Evolutionary conservation across 2,888 invertebrate species (phyloP), one percentile per base, ranked within the genome.

Genomic region (Caenorhabditis uteleia): DNA sequence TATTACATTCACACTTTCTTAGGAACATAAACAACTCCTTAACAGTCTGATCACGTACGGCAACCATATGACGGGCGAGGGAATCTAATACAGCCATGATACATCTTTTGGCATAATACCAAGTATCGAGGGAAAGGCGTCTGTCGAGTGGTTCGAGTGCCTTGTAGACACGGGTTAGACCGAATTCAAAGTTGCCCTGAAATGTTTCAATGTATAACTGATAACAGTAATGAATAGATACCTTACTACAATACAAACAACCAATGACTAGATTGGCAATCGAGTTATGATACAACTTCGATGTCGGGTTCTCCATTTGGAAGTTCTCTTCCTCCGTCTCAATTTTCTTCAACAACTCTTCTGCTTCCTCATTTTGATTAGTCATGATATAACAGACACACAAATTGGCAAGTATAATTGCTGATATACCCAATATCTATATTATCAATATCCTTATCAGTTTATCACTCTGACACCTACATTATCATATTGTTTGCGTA

Each of bases 321-420:
- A 67, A 91, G 89, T 38, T 56, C 82, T 97, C 95, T 83, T 98
- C 97, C 83, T 97, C 95, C 77, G 94, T 92, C 84, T 98, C 98
- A 73, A 98, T 95, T 86, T 95, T 95, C 49, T 95, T 88, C 95
- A 98, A 97, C 53, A 98, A 87, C 21, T 69, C 68, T 49, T 76
- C 76, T 0, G 76, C 76, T 87, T 95, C 95, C 84, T 95, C 94
- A 84, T 97, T 98, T 85, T 95, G 93, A 47, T 93, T 92, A 2
- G 94, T 95, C 95, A 98, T 95, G 77, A 98, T 95, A 84, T 98
- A 98, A 18, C 95, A 94, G 1, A 97, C 97, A 84, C 98, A 99
- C 29, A 98, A 87, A 85, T 99, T 98, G 21, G 97, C 98, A 81
- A 98, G 87, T 38, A 98, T 95, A 33, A 97, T 93, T n/a, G 98